These are phyloP conservation scores for Parascotia fuliginaria DNA, from an alignment of 2,888 invertebrate species.

Conservation along the genomic window DNA sequence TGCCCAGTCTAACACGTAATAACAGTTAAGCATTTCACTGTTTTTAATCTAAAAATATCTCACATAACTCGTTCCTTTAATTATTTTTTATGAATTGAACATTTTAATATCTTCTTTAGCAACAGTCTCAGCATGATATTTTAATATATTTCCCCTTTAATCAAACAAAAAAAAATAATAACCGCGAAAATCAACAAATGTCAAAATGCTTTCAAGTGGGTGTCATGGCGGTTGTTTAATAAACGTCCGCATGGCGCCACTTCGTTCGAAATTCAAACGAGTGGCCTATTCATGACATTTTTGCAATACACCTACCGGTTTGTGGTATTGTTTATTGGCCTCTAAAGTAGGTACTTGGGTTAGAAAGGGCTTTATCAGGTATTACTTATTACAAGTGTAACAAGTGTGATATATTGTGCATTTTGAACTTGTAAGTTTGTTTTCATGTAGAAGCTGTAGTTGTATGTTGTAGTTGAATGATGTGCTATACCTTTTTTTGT, in stretches of 20 bases:
- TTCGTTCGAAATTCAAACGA: conserved; percentile 62
- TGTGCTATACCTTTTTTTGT: too few relatives aligned
- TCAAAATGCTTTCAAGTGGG: conserved; percentile 38
- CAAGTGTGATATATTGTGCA: conserved; percentile 5
- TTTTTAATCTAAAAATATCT: background rate
- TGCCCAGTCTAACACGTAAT: too few relatives aligned
- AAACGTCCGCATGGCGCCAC: conserved; percentile 73
- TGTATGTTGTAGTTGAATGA: too few relatives aligned
- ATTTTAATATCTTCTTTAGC: background rate
- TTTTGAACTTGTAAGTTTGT: background rate
- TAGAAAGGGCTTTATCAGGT: conserved; percentile 21
- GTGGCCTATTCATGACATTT: conserved; percentile 49
- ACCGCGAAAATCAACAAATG: conserved; percentile 25
- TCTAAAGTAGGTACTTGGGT: conserved; percentile 1
- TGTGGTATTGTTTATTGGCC: conserved; percentile 9
- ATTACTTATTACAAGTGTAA: background rate
- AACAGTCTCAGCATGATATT: conserved; percentile 9
- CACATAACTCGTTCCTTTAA: background rate
- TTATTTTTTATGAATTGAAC: too few relatives aligned
- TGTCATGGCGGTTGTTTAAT: conserved; percentile 64
- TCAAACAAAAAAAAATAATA: conserved; percentile 34
- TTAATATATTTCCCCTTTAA: conserved; percentile 7
- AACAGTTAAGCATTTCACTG: too few relatives aligned
- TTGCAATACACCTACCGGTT: conserved; percentile 31
- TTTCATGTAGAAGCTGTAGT: background rate